A percentile compares a stretch with the other conserved stretches of the same genome.
These are phyloP conservation scores for Halcyon chelicuti DNA, from an alignment of 2,797 vertebrate species.

Conservation along the genomic window DNA sequence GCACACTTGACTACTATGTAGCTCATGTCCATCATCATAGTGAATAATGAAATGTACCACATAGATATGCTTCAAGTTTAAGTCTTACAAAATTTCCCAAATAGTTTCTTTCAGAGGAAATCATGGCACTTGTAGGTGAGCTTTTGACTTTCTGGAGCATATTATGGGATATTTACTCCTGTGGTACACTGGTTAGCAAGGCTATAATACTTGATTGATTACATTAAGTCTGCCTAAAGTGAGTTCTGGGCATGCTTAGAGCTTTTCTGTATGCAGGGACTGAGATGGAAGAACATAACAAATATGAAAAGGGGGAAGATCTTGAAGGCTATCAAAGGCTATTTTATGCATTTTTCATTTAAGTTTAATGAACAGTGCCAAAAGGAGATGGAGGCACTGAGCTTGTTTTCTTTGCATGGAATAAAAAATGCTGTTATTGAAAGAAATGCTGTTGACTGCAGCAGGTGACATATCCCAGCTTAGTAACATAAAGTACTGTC, in stretches of 20 bases:
- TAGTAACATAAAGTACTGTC: not conserved
- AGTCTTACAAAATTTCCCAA: not conserved
- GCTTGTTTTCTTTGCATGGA: not conserved
- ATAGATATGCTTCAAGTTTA: not conserved
- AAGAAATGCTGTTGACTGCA: not conserved
- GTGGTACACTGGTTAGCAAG: not conserved
- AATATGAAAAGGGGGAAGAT: not conserved
- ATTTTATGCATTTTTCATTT: not conserved
- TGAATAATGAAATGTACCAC: not conserved
- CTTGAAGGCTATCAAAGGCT: not conserved
- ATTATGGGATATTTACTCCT: not conserved
- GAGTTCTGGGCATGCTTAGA: conserved; percentile 14
- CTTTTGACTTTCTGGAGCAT: not conserved
- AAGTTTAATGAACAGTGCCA: not conserved
- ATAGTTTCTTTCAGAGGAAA: not conserved
- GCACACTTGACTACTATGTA: not conserved
- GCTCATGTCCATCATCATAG: too few species aligned
- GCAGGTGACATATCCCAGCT: not conserved
- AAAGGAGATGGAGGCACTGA: not conserved
- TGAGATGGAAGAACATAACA: not conserved
- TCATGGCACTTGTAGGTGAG: not conserved
- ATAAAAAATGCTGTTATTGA: not conserved
- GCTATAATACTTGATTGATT: not conserved
- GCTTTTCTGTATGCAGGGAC: not conserved
- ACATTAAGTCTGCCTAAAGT: not conserved